Base-by-base conservation (phyloP, 2,113 vertebrate genomes). In the Bolborhynchus lineola region DNA sequence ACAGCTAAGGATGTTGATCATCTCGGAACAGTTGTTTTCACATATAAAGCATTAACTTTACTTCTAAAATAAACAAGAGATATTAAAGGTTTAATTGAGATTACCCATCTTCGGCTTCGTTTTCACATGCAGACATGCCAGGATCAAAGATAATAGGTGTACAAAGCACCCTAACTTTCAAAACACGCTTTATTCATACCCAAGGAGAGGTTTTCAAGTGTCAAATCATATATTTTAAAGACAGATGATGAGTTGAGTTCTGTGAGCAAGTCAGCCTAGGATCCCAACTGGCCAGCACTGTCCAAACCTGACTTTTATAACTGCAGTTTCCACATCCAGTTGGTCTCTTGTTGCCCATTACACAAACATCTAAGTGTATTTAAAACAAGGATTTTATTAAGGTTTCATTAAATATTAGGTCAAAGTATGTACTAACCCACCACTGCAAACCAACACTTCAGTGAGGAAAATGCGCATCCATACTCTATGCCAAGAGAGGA, bases 301-400 rank as follows among this genome's bases (percentile, higher is more conserved):
- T 52, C 49, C 95, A 82, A 92, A 64, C 47, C 42, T 16, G 18
- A 19, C 10, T 49, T 88, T 35, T 92, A 57, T 1, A 93, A 79
- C 16, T 71, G 76, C 70, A 35, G 17, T 33, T 93, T 60, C 85
- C 65, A 57, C 3, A 2, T 69, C 21, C 81, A 86, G 24, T 82
- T 55, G 92, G 77, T 47, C 62, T 87, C 74, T 70, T 29, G 13
- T 2, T 53, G 37, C 46, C 74, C 75, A 17, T 79, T 79, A 82
- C 2, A 75, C 11, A 82, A 90, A 68, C 63, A 72, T 49, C 71
- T 42, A 64, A 64, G 76, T 46, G 46, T 57, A 60, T 65, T 68
- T 89, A 82, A 91, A 95, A 79, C 77, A 81, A 71, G 19, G 44
- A 69, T 88, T 94, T 88, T 84, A 90, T 21, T 57, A 89, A 6